phyloP scores from a whole-genome alignment of 1,140 invertebrate genomes.

The Cotesia glomerata region DNA sequence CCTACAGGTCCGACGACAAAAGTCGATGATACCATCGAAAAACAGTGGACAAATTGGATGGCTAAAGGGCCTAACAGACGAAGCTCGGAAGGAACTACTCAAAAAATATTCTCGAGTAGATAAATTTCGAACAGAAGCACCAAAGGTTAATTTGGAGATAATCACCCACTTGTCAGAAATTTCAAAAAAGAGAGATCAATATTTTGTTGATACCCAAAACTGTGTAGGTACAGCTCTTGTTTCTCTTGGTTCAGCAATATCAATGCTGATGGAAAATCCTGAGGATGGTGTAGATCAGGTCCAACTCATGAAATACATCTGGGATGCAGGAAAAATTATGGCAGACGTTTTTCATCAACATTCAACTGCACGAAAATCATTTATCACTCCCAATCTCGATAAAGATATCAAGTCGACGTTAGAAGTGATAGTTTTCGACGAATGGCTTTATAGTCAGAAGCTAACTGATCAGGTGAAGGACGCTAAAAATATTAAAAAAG shows the following conservation, averaged over 20 bases:
- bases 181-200: too few species aligned
- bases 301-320: not conserved
- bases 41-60: too few species aligned
- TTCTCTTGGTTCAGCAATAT: too few species aligned
- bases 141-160: too few species aligned
- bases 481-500: conserved; percentile 30
- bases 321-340: conserved; percentile 28
- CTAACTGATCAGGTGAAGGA: conserved; percentile 23
- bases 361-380: conserved; percentile 30
- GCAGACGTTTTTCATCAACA: conserved; percentile 38
- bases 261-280: not conserved
- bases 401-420: conserved; percentile 39
- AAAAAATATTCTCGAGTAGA: too few species aligned
- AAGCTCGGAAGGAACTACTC: too few species aligned
- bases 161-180: too few species aligned
- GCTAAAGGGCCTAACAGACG: too few species aligned
- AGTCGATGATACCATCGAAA: too few species aligned
- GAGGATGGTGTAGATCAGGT: not conserved
- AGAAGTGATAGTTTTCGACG: conserved; percentile 38
- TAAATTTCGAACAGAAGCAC: too few species aligned
- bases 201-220: too few species aligned
- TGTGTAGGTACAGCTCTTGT: not conserved
- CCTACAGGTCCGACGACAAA: too few species aligned
- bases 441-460: conserved; percentile 38
- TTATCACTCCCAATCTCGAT: conserved; percentile 27